Base-by-base conservation (phyloP, 2,113 vertebrate species). In the Collichthys lucidus region DNA sequence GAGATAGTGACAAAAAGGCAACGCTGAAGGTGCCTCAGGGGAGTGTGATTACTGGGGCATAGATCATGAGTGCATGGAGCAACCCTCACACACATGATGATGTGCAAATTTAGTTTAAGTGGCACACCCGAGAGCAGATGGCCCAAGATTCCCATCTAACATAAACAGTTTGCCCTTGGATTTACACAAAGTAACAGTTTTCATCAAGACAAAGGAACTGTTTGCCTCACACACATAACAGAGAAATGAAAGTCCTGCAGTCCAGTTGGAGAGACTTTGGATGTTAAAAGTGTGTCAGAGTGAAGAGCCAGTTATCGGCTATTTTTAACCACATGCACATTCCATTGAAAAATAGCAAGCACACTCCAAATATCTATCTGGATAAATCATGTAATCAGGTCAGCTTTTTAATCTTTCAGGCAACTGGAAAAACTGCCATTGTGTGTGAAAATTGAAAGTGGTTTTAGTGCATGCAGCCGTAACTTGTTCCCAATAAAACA, bases 91-190 rank as follows among this genome's bases (percentile, higher is more conserved):
- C 24, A 29, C 3, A 14, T 35, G 55, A 52, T 42, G 26, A 20
- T 42, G 29, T 40, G 19, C 6, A 55, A 15, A 20, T 55, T 24
- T 7, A 52, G 4, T 57, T 53, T 29, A 66, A 79, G 22, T 64
- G 31, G 49, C 56, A 29, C 67, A 24, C 6, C 29, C 60, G 76
- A 11, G 4, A 77, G n/a, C 66, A 80, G 77, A 86, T 64, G 68
- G 73, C 6, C 16, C 24, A 24, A 80, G 53, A 60, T 55, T 59
- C 5, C 56, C 4, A 5, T 70, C 24, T 24, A 59, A 44, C 29
- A 24, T 35, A 81, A 59, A 65, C 20, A 49, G 40, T 59, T 46
- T 73, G 15, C 59, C 42, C 11, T 56, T 24, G 40, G 14, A 17
- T 47, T 20, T 8, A 46, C 26, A 29, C 49, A 46, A 9, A 44